A percentile compares a stretch with the other conserved stretches of the same genome.
phyloP scores from a whole-genome alignment of 2,797 vertebrate genomes.

The Borostomias antarcticus region DNA sequence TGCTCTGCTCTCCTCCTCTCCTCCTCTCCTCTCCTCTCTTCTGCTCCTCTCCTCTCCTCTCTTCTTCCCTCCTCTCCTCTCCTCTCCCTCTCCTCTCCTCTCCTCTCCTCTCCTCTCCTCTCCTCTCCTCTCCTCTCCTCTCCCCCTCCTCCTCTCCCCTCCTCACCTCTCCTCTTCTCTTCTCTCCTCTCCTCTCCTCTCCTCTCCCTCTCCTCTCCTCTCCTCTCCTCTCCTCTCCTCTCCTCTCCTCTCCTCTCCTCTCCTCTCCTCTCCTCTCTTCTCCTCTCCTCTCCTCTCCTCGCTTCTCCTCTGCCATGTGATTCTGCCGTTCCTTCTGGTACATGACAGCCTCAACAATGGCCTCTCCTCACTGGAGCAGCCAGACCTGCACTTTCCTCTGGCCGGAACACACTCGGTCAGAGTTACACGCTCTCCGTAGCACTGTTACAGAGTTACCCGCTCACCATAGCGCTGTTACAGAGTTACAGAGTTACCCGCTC shows the following conservation, averaged over 20 bases:
- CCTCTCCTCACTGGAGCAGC: background rate
- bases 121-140: background rate
- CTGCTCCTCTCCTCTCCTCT: background rate
- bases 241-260: too few species aligned
- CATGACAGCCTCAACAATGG: background rate
- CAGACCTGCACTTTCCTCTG: too few species aligned
- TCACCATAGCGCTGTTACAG: too few species aligned
- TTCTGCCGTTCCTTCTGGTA: slow-evolving; percentile 3
- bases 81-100: background rate
- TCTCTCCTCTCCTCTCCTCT: background rate
- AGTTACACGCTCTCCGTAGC: too few species aligned
- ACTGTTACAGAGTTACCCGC: too few species aligned
- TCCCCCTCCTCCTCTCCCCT: too few species aligned
- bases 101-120: background rate
- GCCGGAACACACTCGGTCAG: too few species aligned
- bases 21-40: background rate
- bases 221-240: too few species aligned
- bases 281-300: background rate
- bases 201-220: background rate
- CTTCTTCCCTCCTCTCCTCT: background rate
- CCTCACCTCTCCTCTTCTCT: too few species aligned
- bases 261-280: background rate
- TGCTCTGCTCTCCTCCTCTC: too few species aligned
- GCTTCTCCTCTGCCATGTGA: slow-evolving; percentile 6
- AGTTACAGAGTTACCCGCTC: too few species aligned